Percentiles rank a stretch among this genome's conserved stretches.
These are phyloP conservation scores for Diglossa brunneiventris DNA, from an alignment of 2,113 vertebrate species.

Conservation along the genomic window DNA sequence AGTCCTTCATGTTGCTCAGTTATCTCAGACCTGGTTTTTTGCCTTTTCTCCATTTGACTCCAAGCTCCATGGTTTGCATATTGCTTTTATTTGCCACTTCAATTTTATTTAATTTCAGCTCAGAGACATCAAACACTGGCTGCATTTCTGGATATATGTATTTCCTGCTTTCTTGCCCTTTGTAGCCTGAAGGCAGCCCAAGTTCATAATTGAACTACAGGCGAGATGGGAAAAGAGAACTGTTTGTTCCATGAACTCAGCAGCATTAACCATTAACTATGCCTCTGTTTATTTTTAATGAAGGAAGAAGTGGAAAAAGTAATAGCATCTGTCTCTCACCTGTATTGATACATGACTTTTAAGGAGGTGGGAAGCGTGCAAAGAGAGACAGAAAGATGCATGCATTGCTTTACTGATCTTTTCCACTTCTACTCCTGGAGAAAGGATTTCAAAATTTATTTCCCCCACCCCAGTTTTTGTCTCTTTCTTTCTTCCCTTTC, in stretches of 20 bases:
- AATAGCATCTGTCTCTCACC: not conserved
- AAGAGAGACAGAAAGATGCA: not conserved
- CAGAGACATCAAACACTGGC: slow-evolving; percentile 18
- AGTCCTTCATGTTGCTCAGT: not conserved
- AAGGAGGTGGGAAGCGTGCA: not conserved
- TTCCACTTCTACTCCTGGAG: not conserved
- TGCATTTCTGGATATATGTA: slow-evolving; percentile 13
- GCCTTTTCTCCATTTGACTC: not conserved
- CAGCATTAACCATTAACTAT: slow-evolving; percentile 39
- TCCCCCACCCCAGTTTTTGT: not conserved
- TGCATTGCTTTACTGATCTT: not conserved
- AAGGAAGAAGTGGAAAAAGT: not conserved
- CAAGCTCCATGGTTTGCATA: not conserved
- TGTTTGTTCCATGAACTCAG: slow-evolving; percentile 5
- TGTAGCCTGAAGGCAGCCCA: slow-evolving; percentile 40
- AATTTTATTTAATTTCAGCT: not conserved
- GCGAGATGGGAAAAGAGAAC: slow-evolving; percentile 19
- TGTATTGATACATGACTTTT: not conserved
- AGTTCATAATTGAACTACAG: slow-evolving; percentile 25
- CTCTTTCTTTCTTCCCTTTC: not conserved
- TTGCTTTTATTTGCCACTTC: not conserved
- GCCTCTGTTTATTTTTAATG: not conserved
- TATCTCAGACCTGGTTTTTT: not conserved
- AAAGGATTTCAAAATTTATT: not conserved
- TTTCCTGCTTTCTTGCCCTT: slow-evolving; percentile 7